Evolutionary conservation across 2,113 vertebrate genomes (phyloP), one percentile per base, ranked within the genome.

Genomic region (Papio anubis): DNA sequence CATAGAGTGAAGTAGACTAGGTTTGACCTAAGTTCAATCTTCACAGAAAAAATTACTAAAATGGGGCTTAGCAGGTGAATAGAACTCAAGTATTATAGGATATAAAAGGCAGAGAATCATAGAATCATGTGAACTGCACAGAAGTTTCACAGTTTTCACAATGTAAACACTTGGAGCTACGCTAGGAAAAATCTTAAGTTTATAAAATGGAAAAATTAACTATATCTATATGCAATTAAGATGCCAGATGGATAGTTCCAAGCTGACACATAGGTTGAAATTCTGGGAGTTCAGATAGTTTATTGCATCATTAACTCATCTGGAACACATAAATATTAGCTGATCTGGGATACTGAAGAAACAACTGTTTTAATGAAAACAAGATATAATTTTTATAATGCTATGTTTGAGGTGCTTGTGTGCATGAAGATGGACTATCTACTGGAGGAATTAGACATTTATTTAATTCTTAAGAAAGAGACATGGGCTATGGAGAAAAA

Each of bases 201-300:
- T 82, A 13, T 40, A 52, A 59, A 45, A 7, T 48, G 12, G 55
- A 93, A 95, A 66, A 96, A 82, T 82, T 66, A 66, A 66, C 11
- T 86, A 6, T 0, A 43, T 76, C 14, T 85, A 1, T 72, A 55
- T 84, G 25, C 55, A 1, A 32, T 2, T 40, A 2, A 72, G 43
- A 72, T 76, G 61, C 1, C 14, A 91, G 3, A 8, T 72, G 50
- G 4, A 45, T 43, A 64, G 32, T 70, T 78, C 14, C 30, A 48
- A 8, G 7, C 4, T 66, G 40, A 45, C 1, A 86, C 11, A 78
- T 0, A 92, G 3, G 9, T 55, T 50, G 79, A 86, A 95, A 68
- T 92, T 5, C 48, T 61, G 14, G 20, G 5, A 38, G 35, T n/a
- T 32, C 20, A 93, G 23, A 35, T 9, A 61, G 5, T 72, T 86